Evolutionary conservation across 2,797 vertebrate species (phyloP).

Genomic region (Gobio occitaniae): DNA sequence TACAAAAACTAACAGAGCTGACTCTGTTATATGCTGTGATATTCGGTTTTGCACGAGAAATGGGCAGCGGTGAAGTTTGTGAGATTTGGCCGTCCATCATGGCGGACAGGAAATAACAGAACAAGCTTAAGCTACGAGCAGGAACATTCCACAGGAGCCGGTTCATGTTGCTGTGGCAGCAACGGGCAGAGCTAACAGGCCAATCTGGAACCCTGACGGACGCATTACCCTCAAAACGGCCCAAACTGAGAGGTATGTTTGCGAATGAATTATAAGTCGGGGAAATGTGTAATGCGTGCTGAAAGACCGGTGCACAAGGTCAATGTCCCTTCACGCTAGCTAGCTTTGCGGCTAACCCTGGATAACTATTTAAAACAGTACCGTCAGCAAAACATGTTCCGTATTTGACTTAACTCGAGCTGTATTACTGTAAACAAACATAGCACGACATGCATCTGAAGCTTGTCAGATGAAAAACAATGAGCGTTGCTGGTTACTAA

Average conservation of each 20-base stretch:
- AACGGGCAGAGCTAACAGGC: slow-evolving; percentile 8
- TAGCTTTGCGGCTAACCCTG: slow-evolving; percentile 39
- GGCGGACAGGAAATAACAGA: slow-evolving; percentile 64
- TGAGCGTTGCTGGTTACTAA: slow-evolving; percentile 59
- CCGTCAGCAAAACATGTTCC: slow-evolving; percentile 11
- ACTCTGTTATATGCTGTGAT: too few relatives aligned
- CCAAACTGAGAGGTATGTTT: not conserved
- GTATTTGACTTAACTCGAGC: not conserved
- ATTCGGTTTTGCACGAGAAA: not conserved
- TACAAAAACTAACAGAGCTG: not conserved
- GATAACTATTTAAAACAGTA: slow-evolving; percentile 26
- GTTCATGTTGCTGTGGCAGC: slow-evolving; percentile 56
- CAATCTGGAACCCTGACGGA: not conserved
- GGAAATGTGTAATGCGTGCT: not conserved
- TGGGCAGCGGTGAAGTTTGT: slow-evolving; percentile 18
- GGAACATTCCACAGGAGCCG: slow-evolving; percentile 62
- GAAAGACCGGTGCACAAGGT: slow-evolving; percentile 81
- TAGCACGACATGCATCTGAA: not conserved
- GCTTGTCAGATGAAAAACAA: slow-evolving; percentile 31
- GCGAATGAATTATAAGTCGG: not conserved
- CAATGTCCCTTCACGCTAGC: slow-evolving; percentile 72
- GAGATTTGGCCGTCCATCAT: slow-evolving; percentile 60
- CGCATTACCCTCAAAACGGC: not conserved
- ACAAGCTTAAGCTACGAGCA: slow-evolving; percentile 53
- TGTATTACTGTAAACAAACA: not conserved